Evolutionary conservation across 2,113 vertebrate genomes (phyloP), one percentile per base, ranked within the genome.

Genomic region (Phasianus colchicus): DNA sequence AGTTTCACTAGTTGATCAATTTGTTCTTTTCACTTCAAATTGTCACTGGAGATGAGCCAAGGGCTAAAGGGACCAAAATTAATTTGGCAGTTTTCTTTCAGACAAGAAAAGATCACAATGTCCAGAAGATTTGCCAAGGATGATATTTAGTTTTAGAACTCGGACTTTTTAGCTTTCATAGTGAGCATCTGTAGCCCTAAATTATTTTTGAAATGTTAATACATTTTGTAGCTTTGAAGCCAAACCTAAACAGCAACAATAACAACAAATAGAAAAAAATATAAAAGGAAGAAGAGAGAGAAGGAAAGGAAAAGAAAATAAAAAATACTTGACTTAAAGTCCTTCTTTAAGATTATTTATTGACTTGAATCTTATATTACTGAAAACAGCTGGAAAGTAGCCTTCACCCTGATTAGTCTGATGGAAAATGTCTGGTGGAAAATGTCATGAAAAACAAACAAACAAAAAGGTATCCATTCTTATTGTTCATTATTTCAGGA

Each of bases 11-110:
- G 67, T 40, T 65, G 30, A 94, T 77, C 47, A 61, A 78, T 83
- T 76, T n/a, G 65, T 88, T 90, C 74, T 95, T 90, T 96, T 87
- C 30, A 36, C 66, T 82, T 93, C 72, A 71, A 42, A 77, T 71
- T 83, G 47, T 13, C 47, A 24, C 5, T 9, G 74, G 55, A 95
- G 64, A 70, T 94, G 86, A 75, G 63, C 66, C 58, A 72, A 48
- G 48, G 89, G 29, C 32, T 90, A 75, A 81, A 92, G 34, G 16
- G 90, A 90, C 15, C 13, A 86, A 84, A 94, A 92, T 65, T 85
- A 84, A 92, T 88, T 73, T 86, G 48, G 16, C 36, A 88, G 45
- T 76, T 92, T 91, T 19, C 38, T 92, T 81, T 87, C 67, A 92
- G 74, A 60, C 30, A 90, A 79, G 71, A 2, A 70, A 91, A 94